Evolutionary conservation across 1,140 invertebrate species (phyloP).

Genomic region (Drosophila truncata): DNA sequence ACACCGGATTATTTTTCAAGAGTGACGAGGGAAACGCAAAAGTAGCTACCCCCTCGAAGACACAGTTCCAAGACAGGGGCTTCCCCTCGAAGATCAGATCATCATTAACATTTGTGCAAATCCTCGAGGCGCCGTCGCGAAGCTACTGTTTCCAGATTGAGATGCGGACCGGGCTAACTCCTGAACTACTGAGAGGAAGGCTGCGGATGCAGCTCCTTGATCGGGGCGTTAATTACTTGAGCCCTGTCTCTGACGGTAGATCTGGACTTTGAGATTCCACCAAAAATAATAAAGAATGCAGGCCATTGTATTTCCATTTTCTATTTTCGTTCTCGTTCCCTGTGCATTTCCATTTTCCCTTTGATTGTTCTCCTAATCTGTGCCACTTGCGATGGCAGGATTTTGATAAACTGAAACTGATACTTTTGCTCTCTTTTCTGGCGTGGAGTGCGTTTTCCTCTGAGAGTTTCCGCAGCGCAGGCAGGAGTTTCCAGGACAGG

Average conservation of each 20-base stretch:
- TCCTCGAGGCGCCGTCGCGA: conserved; percentile 62
- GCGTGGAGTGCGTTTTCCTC: conserved; percentile 23
- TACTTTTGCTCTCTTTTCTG: conserved; percentile 59
- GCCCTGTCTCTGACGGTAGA: conserved; percentile 58
- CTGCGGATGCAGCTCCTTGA: conserved; percentile 54
- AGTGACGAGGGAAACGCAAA: conserved; percentile 16
- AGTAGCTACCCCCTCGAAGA: conserved; percentile 14
- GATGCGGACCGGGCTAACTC: conserved; percentile 2
- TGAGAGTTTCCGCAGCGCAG: conserved; percentile 8
- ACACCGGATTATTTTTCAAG: conserved; percentile 47
- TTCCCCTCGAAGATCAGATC: conserved; percentile 45
- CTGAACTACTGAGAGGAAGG: conserved; percentile 9
- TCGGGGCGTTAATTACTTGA: conserved; percentile 73
- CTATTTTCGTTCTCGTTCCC: conserved; percentile 27
- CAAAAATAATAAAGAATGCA: conserved; percentile 44
- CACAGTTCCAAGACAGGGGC: conserved; percentile 10
- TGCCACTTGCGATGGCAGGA: conserved; percentile 57
- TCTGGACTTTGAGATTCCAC: conserved; percentile 66
- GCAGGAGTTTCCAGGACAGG: conserved; percentile 19
- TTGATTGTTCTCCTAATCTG: conserved; percentile 67
- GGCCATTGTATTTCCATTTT: conserved; percentile 59
- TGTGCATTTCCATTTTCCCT: conserved; percentile 40
- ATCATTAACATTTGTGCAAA: conserved; percentile 77
- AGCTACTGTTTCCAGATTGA: conserved; percentile 31
- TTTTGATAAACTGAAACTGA: conserved; percentile 76